Percentiles rank a stretch among this genome's conserved stretches.
phyloP scores from a whole-genome alignment of 2,797 vertebrate genomes.

The Galagoides demidoff region DNA sequence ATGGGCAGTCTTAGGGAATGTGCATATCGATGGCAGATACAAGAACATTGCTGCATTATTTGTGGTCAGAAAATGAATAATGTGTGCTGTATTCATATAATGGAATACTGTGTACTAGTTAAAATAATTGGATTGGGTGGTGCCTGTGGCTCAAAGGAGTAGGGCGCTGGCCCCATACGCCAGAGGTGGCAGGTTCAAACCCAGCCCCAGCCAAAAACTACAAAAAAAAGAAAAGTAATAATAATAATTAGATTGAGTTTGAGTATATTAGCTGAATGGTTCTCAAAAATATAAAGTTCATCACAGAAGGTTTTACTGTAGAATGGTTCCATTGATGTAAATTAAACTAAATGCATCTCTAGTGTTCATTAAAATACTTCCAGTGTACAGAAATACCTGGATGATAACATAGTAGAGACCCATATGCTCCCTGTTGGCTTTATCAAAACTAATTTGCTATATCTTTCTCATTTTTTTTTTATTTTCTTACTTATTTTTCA shows the following conservation, averaged over 20 bases:
- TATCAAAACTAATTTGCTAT: slow-evolving; percentile 13
- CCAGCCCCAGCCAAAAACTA: no score
- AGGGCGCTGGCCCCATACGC: no score
- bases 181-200: no score
- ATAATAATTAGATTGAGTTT: no score
- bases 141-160: no score
- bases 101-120: background rate
- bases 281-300: slow-evolving; percentile 15
- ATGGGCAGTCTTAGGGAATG: background rate
- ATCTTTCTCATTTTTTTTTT: background rate
- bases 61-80: slow-evolving; percentile 1
- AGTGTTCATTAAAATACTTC: slow-evolving; percentile 1
- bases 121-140: slow-evolving; percentile 27
- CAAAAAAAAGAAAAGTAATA: no score
- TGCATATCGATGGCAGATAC: background rate
- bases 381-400: slow-evolving; percentile 35
- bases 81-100: background rate
- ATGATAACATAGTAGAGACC: background rate
- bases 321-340: background rate
- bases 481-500: no score
- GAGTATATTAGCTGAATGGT: background rate
- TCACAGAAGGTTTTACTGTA: slow-evolving; percentile 44
- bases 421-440: background rate
- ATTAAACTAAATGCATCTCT: slow-evolving; percentile 20
- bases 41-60: slow-evolving; percentile 29